Evolutionary conservation across 2,113 vertebrate species (phyloP), one percentile per base, ranked within the genome.

Genomic region (Callopanchax toddi): DNA sequence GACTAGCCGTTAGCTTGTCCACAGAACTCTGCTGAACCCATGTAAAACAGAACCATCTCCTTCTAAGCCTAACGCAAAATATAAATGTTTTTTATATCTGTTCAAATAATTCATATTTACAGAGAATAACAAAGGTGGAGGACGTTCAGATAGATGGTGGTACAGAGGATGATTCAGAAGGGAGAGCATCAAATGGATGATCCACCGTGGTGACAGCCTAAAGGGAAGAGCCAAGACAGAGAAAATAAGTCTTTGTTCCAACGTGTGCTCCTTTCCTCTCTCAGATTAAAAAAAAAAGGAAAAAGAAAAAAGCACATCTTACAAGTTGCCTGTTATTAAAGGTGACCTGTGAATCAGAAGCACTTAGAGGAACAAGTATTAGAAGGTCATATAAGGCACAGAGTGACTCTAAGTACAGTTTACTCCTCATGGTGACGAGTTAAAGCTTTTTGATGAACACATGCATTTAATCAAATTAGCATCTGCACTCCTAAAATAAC

Each of bases 221-320:
- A 11, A 37, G 12, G 3, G 22, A 17, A 50, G 15, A n/a, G n/a
- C n/a, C 20, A 16, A 16, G 16, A 25, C 8, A 49, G 26, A 26
- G 26, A 26, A 9, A 7, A 16, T 5, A 1, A 10, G 22, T 17
- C 1, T 50, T 17, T 50, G 55, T 76, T 66, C 60, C 3, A 2
- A 10, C 5, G 37, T 45, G 49, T 57, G 13, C 11, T 51, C 8
- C 7, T 7, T 36, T 53, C 18, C n/a, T 36, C 11, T 53, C 17
- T 10, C 39, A 40, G 23, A 42, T 32, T 53, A 23, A 23, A 60
- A 68, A 34, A 62, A 22, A 32, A 32, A 26, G 6, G 26, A 26
- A 26, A 26, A 26, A 32, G 29, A 32, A 32, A 32, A 32, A 32
- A 32, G 29, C 29, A 32, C 29, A 60, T 20, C 11, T 36, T 5